Evolutionary conservation across 2,113 vertebrate genomes (phyloP).

Genomic region (Pteruthius melanotis): DNA sequence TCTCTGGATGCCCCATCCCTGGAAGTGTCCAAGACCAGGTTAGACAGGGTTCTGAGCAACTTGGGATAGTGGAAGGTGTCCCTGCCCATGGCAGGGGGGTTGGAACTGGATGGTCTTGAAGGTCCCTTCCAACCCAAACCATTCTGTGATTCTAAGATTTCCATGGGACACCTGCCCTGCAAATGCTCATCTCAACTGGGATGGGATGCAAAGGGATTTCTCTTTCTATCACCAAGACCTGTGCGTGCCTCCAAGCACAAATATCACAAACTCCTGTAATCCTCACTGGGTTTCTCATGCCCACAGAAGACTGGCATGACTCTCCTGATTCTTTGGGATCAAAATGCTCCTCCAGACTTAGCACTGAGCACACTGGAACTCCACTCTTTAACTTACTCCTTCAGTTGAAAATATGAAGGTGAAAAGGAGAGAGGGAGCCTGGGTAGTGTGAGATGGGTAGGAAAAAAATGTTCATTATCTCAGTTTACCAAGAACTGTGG

Average conservation of each 20-base stretch:
- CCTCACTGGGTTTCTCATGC: fast-evolving
- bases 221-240: not conserved
- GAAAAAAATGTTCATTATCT: not conserved
- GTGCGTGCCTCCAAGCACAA: fast-evolving
- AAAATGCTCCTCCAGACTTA: not conserved
- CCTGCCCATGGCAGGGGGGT: fast-evolving
- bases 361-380: not conserved
- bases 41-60: fast-evolving
- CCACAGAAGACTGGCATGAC: fast-evolving
- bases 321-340: not conserved
- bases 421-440: not conserved
- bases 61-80: not conserved
- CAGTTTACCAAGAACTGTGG: not conserved
- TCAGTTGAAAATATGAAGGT: not conserved
- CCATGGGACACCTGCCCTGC: not conserved
- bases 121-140: not conserved
- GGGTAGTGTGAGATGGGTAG: not conserved
- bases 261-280: not conserved
- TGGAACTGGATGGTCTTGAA: not conserved
- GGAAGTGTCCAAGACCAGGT: not conserved
- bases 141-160: not conserved
- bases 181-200: not conserved
- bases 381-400: not conserved
- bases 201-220: not conserved
- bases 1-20: not conserved